A percentile compares a stretch with the other conserved stretches of the same genome.
phyloP scores from a whole-genome alignment of 2,113 vertebrate species.

The Centropus unirufus region DNA sequence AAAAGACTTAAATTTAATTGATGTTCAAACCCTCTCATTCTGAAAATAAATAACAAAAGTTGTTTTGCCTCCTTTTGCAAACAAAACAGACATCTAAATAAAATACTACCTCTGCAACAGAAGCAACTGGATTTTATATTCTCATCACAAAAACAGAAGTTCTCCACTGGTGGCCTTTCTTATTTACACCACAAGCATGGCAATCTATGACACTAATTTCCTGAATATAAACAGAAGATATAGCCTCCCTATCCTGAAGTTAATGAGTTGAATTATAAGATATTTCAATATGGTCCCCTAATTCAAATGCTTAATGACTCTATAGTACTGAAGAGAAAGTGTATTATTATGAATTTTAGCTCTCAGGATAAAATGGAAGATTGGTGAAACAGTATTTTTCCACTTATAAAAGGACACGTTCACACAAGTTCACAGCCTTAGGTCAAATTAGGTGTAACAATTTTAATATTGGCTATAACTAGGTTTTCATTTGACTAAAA shows the following conservation, averaged over 20 bases:
- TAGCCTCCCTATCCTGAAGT: slow-evolving; percentile 66
- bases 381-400: not conserved
- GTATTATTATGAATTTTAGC: slow-evolving; percentile 54
- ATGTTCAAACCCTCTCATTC: slow-evolving; percentile 48
- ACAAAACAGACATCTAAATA: slow-evolving; percentile 69
- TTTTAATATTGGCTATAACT: not conserved
- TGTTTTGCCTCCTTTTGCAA: slow-evolving; percentile 66
- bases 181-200: slow-evolving; percentile 78
- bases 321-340: slow-evolving; percentile 34
- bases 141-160: slow-evolving; percentile 70
- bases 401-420: not conserved
- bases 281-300: slow-evolving; percentile 47
- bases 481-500: not conserved
- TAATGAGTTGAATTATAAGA: slow-evolving; percentile 75
- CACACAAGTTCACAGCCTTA: not conserved
- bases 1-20: slow-evolving; percentile 45
- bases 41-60: slow-evolving; percentile 66
- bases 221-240: slow-evolving; percentile 80
- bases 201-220: slow-evolving; percentile 72
- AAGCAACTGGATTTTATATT: slow-evolving; percentile 75
- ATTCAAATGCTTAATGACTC: slow-evolving; percentile 63
- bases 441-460: not conserved
- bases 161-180: slow-evolving; percentile 78
- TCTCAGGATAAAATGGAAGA: slow-evolving; percentile 10
- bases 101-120: slow-evolving; percentile 73